Percentiles rank a stretch among this genome's conserved stretches.
Evolutionary conservation across 2,113 vertebrate species (phyloP).

Genomic region (Nannobrachium achirus): DNA sequence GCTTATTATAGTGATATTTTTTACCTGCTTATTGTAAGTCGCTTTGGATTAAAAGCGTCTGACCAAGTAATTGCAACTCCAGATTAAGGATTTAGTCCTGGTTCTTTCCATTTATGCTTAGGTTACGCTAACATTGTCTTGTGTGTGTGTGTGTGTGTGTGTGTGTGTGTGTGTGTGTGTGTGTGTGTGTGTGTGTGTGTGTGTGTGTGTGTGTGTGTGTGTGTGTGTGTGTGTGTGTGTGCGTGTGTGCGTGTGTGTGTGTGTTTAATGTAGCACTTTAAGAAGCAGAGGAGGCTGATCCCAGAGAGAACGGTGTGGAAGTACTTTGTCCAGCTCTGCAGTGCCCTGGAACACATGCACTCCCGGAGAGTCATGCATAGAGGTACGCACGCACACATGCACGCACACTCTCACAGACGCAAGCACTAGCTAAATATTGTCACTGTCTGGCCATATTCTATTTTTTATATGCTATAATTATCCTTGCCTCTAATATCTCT

Average conservation of each 20-base stretch:
- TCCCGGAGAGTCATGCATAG: conserved; percentile 97
- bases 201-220: no score
- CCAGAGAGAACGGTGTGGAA: conserved; percentile 98
- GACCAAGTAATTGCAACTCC: conserved; percentile 19
- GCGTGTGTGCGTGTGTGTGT: conserved; percentile 3
- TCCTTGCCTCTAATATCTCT: neutral
- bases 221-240: no score
- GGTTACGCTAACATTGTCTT: conserved; percentile 1
- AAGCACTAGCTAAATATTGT: neutral
- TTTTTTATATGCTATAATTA: neutral
- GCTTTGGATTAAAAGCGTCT: no score
- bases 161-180: conserved; percentile 29
- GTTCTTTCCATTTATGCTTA: conserved; percentile 23
- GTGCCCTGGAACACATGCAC: conserved; percentile 97
- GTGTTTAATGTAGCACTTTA: conserved; percentile 89
- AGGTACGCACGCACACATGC: conserved; percentile 76
- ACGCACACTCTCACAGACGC: conserved; percentile 7
- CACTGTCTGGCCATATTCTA: neutral
- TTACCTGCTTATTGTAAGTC: no score
- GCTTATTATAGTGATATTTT: no score
- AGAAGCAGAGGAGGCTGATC: conserved; percentile 96
- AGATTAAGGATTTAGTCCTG: conserved; percentile 35
- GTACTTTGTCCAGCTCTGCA: conserved; percentile 99
- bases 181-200: no score
- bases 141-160: conserved; percentile 17